Percentiles rank a stretch among this genome's conserved stretches.
Evolutionary conservation across 2,888 invertebrate genomes (phyloP).

Genomic region (Trilocha varians): DNA sequence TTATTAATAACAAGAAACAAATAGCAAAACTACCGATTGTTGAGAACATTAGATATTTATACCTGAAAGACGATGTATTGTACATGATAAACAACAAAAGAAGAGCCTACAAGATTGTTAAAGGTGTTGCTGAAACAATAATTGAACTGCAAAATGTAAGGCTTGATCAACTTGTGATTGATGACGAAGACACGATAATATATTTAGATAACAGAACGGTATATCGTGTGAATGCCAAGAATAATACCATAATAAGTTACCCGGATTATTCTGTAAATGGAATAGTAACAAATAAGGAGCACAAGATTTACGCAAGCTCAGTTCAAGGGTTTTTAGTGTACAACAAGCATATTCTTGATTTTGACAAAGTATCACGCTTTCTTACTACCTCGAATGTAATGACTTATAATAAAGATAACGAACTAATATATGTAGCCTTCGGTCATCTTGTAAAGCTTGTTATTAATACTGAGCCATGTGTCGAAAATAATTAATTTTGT

Average conservation of each 20-base stretch:
- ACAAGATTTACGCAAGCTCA: slow-evolving; percentile 36
- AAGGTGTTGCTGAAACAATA: slow-evolving; percentile 31
- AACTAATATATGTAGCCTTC: slow-evolving; percentile 43
- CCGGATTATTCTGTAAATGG: slow-evolving; percentile 33
- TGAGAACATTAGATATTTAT: slow-evolving; percentile 41
- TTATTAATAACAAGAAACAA: slow-evolving; percentile 36
- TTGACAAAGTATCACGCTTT: slow-evolving; percentile 42
- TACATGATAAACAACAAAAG: slow-evolving; percentile 38
- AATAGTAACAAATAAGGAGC: slow-evolving; percentile 35
- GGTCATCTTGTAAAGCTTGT: slow-evolving; percentile 45
- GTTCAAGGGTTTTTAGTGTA: slow-evolving; percentile 44
- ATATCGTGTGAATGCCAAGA: slow-evolving; percentile 43
- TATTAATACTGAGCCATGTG: slow-evolving; percentile 30
- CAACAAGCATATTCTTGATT: slow-evolving; percentile 53
- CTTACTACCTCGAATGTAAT: slow-evolving; percentile 38
- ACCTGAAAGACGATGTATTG: slow-evolving; percentile 41
- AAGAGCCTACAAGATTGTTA: slow-evolving; percentile 44
- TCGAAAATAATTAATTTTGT: slow-evolving; percentile 24
- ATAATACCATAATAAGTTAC: slow-evolving; percentile 39
- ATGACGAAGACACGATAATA: slow-evolving; percentile 52
- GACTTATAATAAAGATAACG: slow-evolving; percentile 39
- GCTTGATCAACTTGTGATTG: slow-evolving; percentile 42
- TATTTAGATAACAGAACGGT: slow-evolving; percentile 36
- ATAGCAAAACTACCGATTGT: slow-evolving; percentile 42
- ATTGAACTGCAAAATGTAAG: slow-evolving; percentile 32